A percentile compares a stretch with the other conserved stretches of the same genome.
phyloP scores from a whole-genome alignment of 2,113 vertebrate species.

The Phaetusa simplex region DNA sequence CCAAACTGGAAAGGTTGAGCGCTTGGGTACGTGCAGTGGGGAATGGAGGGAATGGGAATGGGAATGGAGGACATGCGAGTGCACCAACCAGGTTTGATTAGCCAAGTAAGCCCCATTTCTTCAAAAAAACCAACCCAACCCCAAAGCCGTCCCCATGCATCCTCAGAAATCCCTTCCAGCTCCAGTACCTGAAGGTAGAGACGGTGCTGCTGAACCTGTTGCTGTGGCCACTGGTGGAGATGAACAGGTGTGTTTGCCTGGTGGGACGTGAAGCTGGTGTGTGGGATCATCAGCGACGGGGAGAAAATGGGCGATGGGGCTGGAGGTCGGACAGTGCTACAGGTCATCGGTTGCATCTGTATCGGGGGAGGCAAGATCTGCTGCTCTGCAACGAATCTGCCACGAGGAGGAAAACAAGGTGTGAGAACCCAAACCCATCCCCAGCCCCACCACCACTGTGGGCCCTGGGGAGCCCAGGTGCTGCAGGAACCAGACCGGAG shows the following conservation, averaged over 20 bases:
- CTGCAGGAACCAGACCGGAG: background rate
- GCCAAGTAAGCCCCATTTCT: background rate
- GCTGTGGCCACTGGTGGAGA: constrained; percentile 70
- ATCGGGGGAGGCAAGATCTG: constrained; percentile 70
- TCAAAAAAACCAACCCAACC: background rate
- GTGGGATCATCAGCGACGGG: constrained; percentile 78
- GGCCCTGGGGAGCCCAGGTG: background rate
- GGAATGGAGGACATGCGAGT: background rate
- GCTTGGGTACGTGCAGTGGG: accelerated
- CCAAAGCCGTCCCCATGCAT: background rate
- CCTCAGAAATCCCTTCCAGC: background rate
- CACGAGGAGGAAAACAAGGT: background rate
- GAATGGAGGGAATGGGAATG: no score
- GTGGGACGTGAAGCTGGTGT: constrained; percentile 70
- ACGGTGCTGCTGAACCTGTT: constrained; percentile 76
- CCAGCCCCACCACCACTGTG: accelerated
- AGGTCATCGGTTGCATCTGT: constrained; percentile 74
- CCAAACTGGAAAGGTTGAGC: background rate
- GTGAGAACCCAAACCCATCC: background rate
- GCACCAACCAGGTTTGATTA: background rate
- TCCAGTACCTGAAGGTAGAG: constrained; percentile 80
- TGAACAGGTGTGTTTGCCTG: constrained; percentile 68
- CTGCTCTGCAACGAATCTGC: constrained; percentile 81
- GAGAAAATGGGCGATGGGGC: constrained; percentile 73
- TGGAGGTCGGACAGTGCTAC: constrained; percentile 68